phyloP scores from a whole-genome alignment of 2,888 invertebrate species.

The Monochamus alternatus region DNA sequence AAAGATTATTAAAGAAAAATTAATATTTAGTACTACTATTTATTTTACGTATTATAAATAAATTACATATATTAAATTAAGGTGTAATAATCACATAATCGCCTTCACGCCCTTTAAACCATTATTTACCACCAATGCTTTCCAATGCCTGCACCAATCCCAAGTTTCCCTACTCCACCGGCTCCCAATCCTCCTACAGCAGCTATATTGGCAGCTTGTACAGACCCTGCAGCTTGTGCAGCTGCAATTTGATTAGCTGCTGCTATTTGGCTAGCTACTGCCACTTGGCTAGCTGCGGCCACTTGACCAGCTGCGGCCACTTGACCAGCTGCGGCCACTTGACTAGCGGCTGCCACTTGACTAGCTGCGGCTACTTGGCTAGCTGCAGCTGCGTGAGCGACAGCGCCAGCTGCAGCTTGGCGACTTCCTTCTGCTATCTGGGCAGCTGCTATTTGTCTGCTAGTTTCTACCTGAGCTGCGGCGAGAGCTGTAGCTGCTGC shows the following conservation, averaged over 20 bases:
- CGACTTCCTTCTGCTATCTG: slow-evolving; percentile 18
- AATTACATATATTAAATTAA: not conserved
- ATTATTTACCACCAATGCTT: slow-evolving; percentile 5
- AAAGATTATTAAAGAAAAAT: too few relatives aligned
- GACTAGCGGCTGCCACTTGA: not conserved
- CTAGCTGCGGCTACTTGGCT: not conserved
- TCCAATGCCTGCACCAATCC: not conserved
- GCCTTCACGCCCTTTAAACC: not conserved
- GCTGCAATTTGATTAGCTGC: slow-evolving; percentile 14
- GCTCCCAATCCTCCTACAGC: not conserved
- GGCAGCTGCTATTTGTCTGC: slow-evolving; percentile 13
- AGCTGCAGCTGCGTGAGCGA: not conserved
- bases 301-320: not conserved
- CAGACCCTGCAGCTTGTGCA: slow-evolving; percentile 7
- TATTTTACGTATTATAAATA: not conserved
- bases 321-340: too few relatives aligned
- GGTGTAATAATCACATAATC: not conserved
- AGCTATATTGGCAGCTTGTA: not conserved
- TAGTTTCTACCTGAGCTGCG: slow-evolving; percentile 19
- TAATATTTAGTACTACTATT: too few relatives aligned
- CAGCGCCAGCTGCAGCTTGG: slow-evolving; percentile 19
- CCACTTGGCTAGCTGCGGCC: not conserved
- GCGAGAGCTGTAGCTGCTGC: slow-evolving; percentile 13
- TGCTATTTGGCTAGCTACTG: slow-evolving; percentile 2
- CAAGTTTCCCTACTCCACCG: not conserved